A percentile compares a stretch with the other conserved stretches of the same genome.
These are phyloP conservation scores for Rutpela maculata DNA, from an alignment of 2,888 invertebrate species.

Conservation along the genomic window DNA sequence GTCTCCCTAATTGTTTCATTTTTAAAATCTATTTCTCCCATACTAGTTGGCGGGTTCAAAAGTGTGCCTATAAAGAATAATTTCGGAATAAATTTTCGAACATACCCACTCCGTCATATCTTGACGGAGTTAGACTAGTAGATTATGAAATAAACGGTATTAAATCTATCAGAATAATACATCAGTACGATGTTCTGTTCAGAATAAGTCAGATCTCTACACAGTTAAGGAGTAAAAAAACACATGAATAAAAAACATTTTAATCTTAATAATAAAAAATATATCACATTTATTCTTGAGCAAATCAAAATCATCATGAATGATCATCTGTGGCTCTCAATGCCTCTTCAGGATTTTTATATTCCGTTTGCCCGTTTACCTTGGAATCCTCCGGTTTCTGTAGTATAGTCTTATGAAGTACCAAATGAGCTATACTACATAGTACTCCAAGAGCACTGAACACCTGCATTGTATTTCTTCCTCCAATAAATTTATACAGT, in stretches of 20 bases:
- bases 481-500: slow-evolving; percentile 81
- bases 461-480: slow-evolving; percentile 76
- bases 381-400: slow-evolving; percentile 37
- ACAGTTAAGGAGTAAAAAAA: background rate
- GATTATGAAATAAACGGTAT: too few relatives aligned
- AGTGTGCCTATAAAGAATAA: too few relatives aligned
- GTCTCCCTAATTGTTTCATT: too few relatives aligned
- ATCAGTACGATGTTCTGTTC: too few relatives aligned
- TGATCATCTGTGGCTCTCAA: slow-evolving; percentile 43
- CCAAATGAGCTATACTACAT: slow-evolving; percentile 73
- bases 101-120: too few relatives aligned
- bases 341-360: slow-evolving; percentile 64
- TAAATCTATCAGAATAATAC: too few relatives aligned
- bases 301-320: background rate
- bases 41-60: too few relatives aligned
- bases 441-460: slow-evolving; percentile 73
- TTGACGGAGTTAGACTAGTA: too few relatives aligned
- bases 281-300: slow-evolving; percentile 23
- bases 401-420: slow-evolving; percentile 69
- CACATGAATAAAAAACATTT: slow-evolving; percentile 7
- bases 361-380: slow-evolving; percentile 50
- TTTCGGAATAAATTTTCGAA: too few relatives aligned
- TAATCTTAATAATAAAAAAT: slow-evolving; percentile 20
- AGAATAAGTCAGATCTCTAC: too few relatives aligned
- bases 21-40: too few relatives aligned